Evolutionary conservation across 2,113 vertebrate species (phyloP).

Genomic region (Pygoscelis adeliae): DNA sequence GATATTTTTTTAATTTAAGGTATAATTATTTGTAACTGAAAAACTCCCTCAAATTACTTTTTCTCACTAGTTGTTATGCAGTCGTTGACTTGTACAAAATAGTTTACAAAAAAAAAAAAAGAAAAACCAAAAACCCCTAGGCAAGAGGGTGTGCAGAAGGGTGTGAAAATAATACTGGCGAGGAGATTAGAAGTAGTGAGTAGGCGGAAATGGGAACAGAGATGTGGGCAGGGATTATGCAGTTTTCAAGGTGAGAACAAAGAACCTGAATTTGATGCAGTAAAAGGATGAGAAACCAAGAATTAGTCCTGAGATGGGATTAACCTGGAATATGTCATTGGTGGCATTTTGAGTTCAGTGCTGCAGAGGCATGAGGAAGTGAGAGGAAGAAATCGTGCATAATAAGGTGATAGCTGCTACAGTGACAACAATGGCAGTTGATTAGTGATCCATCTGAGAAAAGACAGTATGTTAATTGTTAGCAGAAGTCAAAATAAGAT

Average conservation of each 20-base stretch:
- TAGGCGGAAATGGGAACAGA: conserved; percentile 13
- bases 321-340: background rate
- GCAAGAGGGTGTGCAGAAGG: conserved; percentile 45
- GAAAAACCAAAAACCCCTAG: background rate
- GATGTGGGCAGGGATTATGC: conserved; percentile 33
- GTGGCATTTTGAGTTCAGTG: background rate
- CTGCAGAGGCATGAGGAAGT: background rate
- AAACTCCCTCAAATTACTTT: background rate
- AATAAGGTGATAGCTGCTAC: background rate
- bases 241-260: background rate
- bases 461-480: background rate
- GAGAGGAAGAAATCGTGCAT: background rate
- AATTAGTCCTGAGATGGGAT: background rate
- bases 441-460: background rate
- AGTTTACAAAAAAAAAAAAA: background rate
- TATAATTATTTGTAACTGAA: background rate
- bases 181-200: conserved; percentile 15
- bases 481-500: background rate
- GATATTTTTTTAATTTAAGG: background rate
- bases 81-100: background rate
- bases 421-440: background rate
- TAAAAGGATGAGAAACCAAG: background rate
- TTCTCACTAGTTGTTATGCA: background rate
- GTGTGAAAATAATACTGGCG: background rate
- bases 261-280: background rate